A percentile compares a stretch with the other conserved stretches of the same genome.
Evolutionary conservation across 92 coral and sea anemone species (phyloP).

Genomic region (Parazoanthus atlanticus): DNA sequence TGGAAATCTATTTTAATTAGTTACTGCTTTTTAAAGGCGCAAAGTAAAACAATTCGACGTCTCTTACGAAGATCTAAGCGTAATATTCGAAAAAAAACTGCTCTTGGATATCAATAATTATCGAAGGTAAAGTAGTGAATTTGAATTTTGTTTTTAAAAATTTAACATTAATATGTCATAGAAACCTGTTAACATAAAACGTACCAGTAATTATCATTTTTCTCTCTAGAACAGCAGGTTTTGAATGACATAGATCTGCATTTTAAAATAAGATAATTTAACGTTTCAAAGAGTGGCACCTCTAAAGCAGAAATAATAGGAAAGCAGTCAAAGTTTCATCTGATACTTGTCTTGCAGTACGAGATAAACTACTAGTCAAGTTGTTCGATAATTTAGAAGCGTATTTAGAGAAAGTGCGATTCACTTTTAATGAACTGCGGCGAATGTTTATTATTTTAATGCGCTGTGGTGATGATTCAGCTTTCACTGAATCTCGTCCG

Average conservation of each 20-base stretch:
- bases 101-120: too few relatives aligned
- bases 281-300: background rate
- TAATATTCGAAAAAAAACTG: background rate
- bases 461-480: background rate
- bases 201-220: background rate
- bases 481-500: background rate
- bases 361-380: too few relatives aligned
- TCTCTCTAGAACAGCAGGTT: background rate
- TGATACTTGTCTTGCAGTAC: too few relatives aligned
- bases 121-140: too few relatives aligned
- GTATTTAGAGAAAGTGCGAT: background rate
- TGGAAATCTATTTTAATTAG: background rate
- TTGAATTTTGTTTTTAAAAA: too few relatives aligned
- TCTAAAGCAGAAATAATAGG: background rate
- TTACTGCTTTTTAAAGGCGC: background rate
- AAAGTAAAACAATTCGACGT: background rate
- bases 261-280: too few relatives aligned
- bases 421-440: background rate
- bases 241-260: background rate
- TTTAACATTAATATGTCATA: background rate
- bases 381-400: too few relatives aligned
- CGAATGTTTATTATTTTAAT: background rate
- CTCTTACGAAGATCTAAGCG: background rate
- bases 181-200: background rate
- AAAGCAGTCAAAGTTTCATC: too few relatives aligned